phyloP scores from a whole-genome alignment of 1,140 invertebrate species.

The Aplysia californica region DNA sequence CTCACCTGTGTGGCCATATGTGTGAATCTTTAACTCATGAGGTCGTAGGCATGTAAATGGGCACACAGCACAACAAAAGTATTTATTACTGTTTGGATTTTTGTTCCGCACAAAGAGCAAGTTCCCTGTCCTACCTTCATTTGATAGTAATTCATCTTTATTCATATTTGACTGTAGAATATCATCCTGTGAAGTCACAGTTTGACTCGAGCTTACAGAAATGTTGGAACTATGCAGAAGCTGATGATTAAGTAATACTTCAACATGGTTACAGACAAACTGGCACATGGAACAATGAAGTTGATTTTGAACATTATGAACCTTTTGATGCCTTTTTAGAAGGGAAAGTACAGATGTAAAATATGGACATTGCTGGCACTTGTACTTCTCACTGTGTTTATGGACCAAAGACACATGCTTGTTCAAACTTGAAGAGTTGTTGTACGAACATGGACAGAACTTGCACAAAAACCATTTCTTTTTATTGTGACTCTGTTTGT shows the following conservation, averaged over 20 bases:
- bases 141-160: no score
- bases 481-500: not conserved
- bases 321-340: not conserved
- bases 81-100: not conserved
- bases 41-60: constrained; percentile 2
- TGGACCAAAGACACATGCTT: not conserved
- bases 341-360: not conserved
- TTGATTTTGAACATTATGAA: not conserved
- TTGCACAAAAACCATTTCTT: not conserved
- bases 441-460: not conserved
- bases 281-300: not conserved
- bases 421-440: not conserved
- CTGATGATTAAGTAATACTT: not conserved
- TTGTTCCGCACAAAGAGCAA: no score
- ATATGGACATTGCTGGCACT: not conserved
- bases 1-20: not conserved
- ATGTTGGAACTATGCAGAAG: not conserved
- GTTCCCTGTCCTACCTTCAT: no score
- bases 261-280: not conserved
- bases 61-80: not conserved
- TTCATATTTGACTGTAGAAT: no score
- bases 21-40: constrained; percentile 2
- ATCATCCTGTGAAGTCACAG: no score
- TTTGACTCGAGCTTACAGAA: not conserved
- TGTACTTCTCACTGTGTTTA: not conserved